Evolutionary conservation across 1,140 invertebrate species (phyloP).

Genomic region (Cotesia vestalis): DNA sequence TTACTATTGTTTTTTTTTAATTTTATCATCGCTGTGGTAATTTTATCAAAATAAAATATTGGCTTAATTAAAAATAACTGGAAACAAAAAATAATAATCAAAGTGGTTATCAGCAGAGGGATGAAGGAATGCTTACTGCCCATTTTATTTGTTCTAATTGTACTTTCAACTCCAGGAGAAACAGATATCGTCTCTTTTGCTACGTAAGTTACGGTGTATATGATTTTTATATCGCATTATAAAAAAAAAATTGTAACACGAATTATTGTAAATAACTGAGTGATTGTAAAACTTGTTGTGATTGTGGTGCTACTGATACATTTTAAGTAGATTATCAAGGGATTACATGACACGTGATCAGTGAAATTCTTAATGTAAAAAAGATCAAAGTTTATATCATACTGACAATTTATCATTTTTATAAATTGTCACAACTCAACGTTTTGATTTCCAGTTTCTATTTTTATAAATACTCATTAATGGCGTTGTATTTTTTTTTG

Average conservation of each 20-base stretch:
- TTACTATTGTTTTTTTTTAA: neutral
- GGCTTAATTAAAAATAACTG: neutral
- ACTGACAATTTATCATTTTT: no score
- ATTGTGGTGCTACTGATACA: neutral
- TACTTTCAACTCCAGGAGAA: constrained; percentile 49
- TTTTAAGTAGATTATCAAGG: neutral
- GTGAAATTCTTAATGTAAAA: neutral
- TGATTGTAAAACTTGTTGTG: neutral
- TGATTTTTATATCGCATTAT: neutral
- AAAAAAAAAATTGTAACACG: neutral
- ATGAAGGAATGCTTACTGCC: constrained; percentile 53
- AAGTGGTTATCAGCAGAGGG: constrained; percentile 27
- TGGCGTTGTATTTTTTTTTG: constrained; percentile 24
- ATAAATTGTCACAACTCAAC: no score
- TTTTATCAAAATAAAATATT: neutral
- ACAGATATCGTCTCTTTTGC: constrained; percentile 54
- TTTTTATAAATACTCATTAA: no score
- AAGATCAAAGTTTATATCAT: constrained; percentile 9
- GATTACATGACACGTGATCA: constrained; percentile 27
- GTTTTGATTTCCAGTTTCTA: no score
- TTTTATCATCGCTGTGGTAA: neutral
- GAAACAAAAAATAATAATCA: no score
- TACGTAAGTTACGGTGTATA: constrained; percentile 50
- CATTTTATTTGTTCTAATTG: constrained; percentile 51
- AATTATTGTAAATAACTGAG: no score